Evolutionary conservation across 30 jellyfish, hydroid and myxozoan genomes (phyloP).

Genomic region (Turritopsis dohrnii): DNA sequence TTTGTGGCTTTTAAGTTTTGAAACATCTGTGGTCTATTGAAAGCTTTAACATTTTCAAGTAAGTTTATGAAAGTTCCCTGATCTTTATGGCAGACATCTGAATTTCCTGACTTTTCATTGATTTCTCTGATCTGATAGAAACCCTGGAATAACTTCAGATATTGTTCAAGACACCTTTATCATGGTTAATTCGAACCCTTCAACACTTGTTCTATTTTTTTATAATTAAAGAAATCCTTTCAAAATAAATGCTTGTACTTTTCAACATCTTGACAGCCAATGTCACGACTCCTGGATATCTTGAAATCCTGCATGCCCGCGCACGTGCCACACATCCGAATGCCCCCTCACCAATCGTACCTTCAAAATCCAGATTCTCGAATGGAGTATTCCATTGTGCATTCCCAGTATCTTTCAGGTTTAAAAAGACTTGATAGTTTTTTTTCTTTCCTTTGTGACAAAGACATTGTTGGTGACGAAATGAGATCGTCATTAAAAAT

Average conservation of each 20-base stretch:
- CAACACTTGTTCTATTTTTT: too few relatives aligned
- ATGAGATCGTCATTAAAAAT: neutral
- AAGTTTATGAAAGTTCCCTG: too few relatives aligned
- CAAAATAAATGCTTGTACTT: neutral
- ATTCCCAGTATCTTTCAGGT: neutral
- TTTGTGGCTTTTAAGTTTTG: too few relatives aligned
- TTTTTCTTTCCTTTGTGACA: neutral
- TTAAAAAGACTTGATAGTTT: neutral
- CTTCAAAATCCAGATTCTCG: neutral
- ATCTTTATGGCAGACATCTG: too few relatives aligned
- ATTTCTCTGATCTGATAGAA: too few relatives aligned
- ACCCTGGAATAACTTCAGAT: neutral
- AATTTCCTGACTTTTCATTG: too few relatives aligned
- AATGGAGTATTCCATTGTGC: neutral
- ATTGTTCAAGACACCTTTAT: too few relatives aligned
- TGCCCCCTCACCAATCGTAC: neutral
- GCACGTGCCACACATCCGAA: neutral
- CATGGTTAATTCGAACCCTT: too few relatives aligned
- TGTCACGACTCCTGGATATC: neutral
- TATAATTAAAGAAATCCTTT: too few relatives aligned
- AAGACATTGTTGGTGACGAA: neutral
- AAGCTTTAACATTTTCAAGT: too few relatives aligned
- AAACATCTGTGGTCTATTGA: too few relatives aligned
- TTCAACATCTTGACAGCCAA: neutral
- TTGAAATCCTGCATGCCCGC: neutral